Evolutionary conservation across 2,888 invertebrate genomes (phyloP).

Genomic region (Napeogenes sylphis): DNA sequence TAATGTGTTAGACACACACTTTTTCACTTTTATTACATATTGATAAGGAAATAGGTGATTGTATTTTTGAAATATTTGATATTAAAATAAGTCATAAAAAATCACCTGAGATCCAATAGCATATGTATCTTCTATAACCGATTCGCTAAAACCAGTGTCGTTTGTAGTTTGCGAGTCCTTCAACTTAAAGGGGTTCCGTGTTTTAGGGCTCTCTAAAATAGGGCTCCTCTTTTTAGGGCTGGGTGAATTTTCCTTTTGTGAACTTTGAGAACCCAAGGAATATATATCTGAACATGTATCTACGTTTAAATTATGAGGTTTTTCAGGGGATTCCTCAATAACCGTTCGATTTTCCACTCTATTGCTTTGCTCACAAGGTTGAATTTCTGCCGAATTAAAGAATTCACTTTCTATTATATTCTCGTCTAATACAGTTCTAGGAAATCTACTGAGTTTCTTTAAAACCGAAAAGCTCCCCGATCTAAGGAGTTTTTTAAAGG

Average conservation of each 20-base stretch:
- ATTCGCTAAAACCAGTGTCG: conserved; percentile 42
- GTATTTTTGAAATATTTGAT: too few species aligned
- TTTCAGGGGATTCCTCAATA: conserved; percentile 49
- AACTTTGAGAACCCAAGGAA: conserved; percentile 48
- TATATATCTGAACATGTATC: conserved; percentile 38
- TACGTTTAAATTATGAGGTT: conserved; percentile 32
- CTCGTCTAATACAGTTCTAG: conserved; percentile 61
- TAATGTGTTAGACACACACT: too few species aligned
- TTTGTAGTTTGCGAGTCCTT: conserved; percentile 32
- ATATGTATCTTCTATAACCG: conserved; percentile 64
- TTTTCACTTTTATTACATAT: too few species aligned
- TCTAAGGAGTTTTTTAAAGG: conserved; percentile 53
- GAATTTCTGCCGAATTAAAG: conserved; percentile 54
- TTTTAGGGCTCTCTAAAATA: conserved; percentile 48
- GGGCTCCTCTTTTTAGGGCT: conserved; percentile 44
- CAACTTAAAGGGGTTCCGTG: conserved; percentile 43
- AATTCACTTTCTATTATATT: conserved; percentile 79
- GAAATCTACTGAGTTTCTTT: conserved; percentile 73
- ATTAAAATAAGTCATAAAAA: too few species aligned
- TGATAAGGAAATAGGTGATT: background rate
- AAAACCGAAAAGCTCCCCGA: conserved; percentile 53
- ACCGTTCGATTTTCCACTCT: conserved; percentile 30
- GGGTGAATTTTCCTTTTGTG: conserved; percentile 26
- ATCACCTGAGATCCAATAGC: conserved; percentile 46
- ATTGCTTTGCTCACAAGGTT: background rate